Base-by-base conservation (phyloP, 2,797 vertebrate genomes). In the Eupleurogrammus muticus region DNA sequence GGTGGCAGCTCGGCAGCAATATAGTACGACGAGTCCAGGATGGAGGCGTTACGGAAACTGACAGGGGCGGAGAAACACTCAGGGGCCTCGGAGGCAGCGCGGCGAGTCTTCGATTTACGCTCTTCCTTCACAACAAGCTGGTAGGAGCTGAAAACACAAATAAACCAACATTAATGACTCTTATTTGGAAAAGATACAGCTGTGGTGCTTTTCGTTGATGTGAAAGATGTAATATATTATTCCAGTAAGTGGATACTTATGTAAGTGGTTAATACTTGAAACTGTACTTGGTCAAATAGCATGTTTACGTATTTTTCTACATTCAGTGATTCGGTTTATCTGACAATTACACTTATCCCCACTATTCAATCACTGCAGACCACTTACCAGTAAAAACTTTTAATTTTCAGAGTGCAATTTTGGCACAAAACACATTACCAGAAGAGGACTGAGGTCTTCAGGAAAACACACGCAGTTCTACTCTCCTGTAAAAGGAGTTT, bases 41-140 rank as follows among this genome's bases (percentile, higher is more conserved):
- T 79, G 56, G 97, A 97, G 84, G 97, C 97, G 0, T 98, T 98
- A 73, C 94, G 93, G 85, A 96, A 98, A 94, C 96, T 95, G 84
- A 99, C 93, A 0, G 97, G 97, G 13, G 96, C 92, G 0, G 95
- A 94, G 84, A 98, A 99, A 70, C 97, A 99, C 68, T 97, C 95
- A 0, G 92, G 82, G 48, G 94, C 92, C 76, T 97, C 96, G 1
- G 95, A 92, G 44, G 96, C 95, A 0, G 96, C 96, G n/a, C 97
- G 92, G 14, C 97, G 95, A 1, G 94, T 94, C 69, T 97, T 97
- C 82, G 97, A 95, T 70, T 95, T 95, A 20, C 96, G 92, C 70
- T 98, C 95, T 80, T 99, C 97, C 86, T 98, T 97, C 72, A 99
- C 97, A n/a, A 99, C 97, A 0, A 99, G 94, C 71, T 99, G 97